These are phyloP conservation scores for Nomada flava DNA, from an alignment of 2,888 invertebrate genomes.

Conservation along the genomic window DNA sequence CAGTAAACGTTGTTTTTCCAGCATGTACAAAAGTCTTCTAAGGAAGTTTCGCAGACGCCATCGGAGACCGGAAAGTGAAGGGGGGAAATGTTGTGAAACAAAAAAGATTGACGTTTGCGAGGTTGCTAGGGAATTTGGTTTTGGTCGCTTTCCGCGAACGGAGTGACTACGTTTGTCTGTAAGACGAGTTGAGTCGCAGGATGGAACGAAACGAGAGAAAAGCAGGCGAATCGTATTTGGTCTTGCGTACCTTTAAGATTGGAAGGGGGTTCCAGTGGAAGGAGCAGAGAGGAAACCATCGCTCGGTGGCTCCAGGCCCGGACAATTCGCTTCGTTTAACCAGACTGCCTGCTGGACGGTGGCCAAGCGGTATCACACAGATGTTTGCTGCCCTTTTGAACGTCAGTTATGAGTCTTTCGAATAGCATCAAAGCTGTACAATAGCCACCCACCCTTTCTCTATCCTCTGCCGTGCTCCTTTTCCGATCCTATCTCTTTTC, in stretches of 20 bases:
- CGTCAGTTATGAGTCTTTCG: slow-evolving; percentile 74
- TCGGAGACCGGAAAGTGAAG: not conserved
- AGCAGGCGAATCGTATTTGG: slow-evolving; percentile 41
- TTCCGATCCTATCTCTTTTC: not conserved
- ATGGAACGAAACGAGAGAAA: slow-evolving; percentile 37
- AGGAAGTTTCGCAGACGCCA: not conserved
- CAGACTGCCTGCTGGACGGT: slow-evolving; percentile 70
- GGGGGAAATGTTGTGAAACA: not conserved
- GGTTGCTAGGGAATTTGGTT: slow-evolving; percentile 55
- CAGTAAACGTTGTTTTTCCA: no score
- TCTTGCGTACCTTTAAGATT: slow-evolving; percentile 34
- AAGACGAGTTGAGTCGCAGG: slow-evolving; percentile 25
- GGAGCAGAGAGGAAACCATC: slow-evolving; percentile 33
- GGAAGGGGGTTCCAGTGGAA: slow-evolving; percentile 19
- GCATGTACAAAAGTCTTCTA: no score
- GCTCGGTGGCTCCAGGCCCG: slow-evolving; percentile 58
- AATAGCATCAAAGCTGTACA: slow-evolving; percentile 73
- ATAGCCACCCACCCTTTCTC: slow-evolving; percentile 40
- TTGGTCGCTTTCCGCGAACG: slow-evolving; percentile 30
- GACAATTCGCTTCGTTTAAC: slow-evolving; percentile 81
- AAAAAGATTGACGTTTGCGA: slow-evolving; percentile 8
- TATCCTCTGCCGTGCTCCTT: not conserved
- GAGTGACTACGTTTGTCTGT: slow-evolving; percentile 31
- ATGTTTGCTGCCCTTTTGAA: slow-evolving; percentile 75
- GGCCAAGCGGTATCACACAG: slow-evolving; percentile 74